Base-by-base conservation (phyloP, 2,888 invertebrate species). In the Busseola fusca region DNA sequence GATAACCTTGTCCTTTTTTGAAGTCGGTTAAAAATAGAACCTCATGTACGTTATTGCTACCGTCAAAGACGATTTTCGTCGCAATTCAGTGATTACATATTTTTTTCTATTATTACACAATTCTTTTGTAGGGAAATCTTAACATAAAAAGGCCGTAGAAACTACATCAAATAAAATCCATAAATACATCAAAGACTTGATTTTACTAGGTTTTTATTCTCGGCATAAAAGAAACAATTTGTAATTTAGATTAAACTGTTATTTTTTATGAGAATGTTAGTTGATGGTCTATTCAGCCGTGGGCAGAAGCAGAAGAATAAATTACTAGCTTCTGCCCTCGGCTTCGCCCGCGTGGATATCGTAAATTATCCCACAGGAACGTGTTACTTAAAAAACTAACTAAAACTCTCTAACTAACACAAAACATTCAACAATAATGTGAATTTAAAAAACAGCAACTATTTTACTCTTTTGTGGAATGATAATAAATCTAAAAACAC, bases 111-210 rank as follows among this genome's bases (percentile, higher is more conserved):
- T 74, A 65, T 62, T 72, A 64, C 64, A 58, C 58, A 59, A 62
- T 69, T 42, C 65, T 45, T 75, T 80, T 63, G 50, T 65, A 45
- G 40, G 6, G 3, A 76, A 82, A 7, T 56, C 74, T 65, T 58
- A 48, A 67, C 18, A 16, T 48, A 57, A 62, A 30, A 54, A 70
- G 62, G 12, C 81, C 67, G 48, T 69, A 83, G 50, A 70, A 72
- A 40, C 1, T 21, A 69, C 42, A 62, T 34, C 25, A 56, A 73
- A 58, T 45, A 4, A 42, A 66, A 56, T 42, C 30, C 12, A 30
- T 25, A 16, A 58, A 67, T 14, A 21, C 58, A 72, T 69, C 57
- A 69, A 79, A 80, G 62, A 16, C 27, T 59, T 21, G 0, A 9
- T 45, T 71, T 71, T 52, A 72, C n/a, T 54, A 21, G 12, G 34